Base-by-base conservation (phyloP, 1,140 invertebrate species). In the Sesamia nonagrioides region DNA sequence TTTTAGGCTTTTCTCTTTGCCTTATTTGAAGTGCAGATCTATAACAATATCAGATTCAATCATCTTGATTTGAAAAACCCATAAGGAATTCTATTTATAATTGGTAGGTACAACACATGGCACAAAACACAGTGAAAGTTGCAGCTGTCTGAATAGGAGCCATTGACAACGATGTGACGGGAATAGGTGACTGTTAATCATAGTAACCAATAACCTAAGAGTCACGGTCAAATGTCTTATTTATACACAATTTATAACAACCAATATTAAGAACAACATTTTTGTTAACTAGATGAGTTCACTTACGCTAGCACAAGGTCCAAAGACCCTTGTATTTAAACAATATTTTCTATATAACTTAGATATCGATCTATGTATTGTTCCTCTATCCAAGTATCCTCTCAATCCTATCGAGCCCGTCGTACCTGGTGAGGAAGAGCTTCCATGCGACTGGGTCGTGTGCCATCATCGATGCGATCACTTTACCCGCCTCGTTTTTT, bases 401-500 rank as follows among this genome's bases (percentile, higher is more conserved):
- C 63, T 93, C 86, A 37, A 90, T 42, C 78, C 84, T 91, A 54
- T 88, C 50, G 33, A 87, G 72, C 21, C 84, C 90, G 71, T 90
- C 86, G 85, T 94, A 92, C 91, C 91, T 93, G 80, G 91, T 93
- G 63, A 93, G 91, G 83, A 94, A 94, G 42, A 91, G 80, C 69
- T 94, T 95, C 93, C 92, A 94, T 0, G 91, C 92, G 0, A 87
- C 84, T 0, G 89, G 89, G 76, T 94, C 90, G 54, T 95, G 90
- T 1, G 89, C 89, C 89, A 95, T 89, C 91, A 95, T 88, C 0
- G 93, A 83, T 0, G 90, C 90, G 6, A 90, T 87, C 4, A 92
- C 74, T 45, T 82, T 88, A 0, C 93, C 93, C 4, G 93, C 92
- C 3, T 78, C 77, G 11, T 90, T 87, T 68, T 91, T 95, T 27